Evolutionary conservation across 2,113 vertebrate genomes (phyloP).

Genomic region (Saimiri boliviensis): DNA sequence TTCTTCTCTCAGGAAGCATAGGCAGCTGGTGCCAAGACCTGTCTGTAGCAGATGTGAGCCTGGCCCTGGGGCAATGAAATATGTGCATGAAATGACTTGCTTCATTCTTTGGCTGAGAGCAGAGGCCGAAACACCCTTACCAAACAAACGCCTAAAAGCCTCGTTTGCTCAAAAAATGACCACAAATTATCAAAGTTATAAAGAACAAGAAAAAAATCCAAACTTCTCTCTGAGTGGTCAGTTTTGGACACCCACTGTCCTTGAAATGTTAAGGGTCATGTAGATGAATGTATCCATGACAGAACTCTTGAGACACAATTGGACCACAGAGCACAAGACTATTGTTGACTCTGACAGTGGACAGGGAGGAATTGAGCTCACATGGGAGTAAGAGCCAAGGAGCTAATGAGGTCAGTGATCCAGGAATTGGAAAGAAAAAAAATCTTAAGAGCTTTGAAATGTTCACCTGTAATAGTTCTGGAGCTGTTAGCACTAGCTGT

Average conservation of each 20-base stretch:
- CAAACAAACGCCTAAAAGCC: not conserved
- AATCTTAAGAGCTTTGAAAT: not conserved
- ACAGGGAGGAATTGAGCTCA: not conserved
- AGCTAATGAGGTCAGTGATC: constrained; percentile 50
- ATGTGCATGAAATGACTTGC: not conserved
- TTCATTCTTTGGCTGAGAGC: not conserved
- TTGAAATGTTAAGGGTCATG: constrained; percentile 78
- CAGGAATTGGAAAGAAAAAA: constrained; percentile 49
- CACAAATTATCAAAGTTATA: constrained; percentile 43
- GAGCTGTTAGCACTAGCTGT: constrained; percentile 48
- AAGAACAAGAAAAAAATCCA: constrained; percentile 70
- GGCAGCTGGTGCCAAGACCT: not conserved
- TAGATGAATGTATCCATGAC: constrained; percentile 15
- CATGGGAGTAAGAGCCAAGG: not conserved
- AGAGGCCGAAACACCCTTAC: not conserved
- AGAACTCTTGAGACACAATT: constrained; percentile 52
- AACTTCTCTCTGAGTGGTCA: constrained; percentile 66
- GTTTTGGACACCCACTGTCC: constrained; percentile 73
- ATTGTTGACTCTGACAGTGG: constrained; percentile 34
- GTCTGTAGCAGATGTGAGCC: not conserved
- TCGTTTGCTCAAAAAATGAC: constrained; percentile 55
- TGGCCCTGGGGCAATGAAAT: not conserved
- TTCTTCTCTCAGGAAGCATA: not conserved
- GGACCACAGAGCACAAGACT: not conserved
- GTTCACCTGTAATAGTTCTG: not conserved